These are phyloP conservation scores for Orchesella cincta DNA, from an alignment of 1,140 invertebrate species.

Conservation along the genomic window DNA sequence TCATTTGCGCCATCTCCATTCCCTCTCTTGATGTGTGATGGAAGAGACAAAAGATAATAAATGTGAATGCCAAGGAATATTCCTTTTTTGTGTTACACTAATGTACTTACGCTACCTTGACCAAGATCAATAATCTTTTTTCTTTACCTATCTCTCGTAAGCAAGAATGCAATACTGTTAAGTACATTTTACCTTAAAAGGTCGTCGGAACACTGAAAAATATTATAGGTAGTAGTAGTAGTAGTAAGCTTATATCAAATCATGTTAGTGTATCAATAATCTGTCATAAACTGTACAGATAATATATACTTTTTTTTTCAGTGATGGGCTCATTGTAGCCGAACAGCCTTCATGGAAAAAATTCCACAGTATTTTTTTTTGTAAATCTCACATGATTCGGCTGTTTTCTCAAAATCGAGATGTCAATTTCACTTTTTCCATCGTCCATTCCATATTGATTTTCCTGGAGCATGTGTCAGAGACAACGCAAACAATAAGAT, in stretches of 20 bases:
- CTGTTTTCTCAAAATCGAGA: neutral
- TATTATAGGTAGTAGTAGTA: too few species aligned
- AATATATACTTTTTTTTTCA: slow-evolving; percentile 20
- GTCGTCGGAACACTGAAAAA: neutral
- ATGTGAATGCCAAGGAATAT: neutral
- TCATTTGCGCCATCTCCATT: slow-evolving; percentile 14
- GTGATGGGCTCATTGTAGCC: too few species aligned
- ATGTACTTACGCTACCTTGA: neutral
- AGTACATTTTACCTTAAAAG: neutral
- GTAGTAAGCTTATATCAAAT: too few species aligned
- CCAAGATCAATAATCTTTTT: neutral
- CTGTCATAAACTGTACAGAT: slow-evolving; percentile 30
- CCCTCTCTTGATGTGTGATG: neutral
- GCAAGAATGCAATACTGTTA: neutral
- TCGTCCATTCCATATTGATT: neutral
- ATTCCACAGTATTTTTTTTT: too few species aligned
- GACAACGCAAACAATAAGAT: slow-evolving; percentile 20
- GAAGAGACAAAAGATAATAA: neutral
- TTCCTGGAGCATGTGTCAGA: neutral
- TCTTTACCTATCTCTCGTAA: too few species aligned
- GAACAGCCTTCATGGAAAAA: too few species aligned
- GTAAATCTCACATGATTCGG: neutral
- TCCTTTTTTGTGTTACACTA: neutral
- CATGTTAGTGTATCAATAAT: slow-evolving; percentile 4
- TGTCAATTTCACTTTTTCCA: neutral